Conservation (phyloP, 2,797 vertebrate species). For the Platyrinchus mystaceus region DNA sequence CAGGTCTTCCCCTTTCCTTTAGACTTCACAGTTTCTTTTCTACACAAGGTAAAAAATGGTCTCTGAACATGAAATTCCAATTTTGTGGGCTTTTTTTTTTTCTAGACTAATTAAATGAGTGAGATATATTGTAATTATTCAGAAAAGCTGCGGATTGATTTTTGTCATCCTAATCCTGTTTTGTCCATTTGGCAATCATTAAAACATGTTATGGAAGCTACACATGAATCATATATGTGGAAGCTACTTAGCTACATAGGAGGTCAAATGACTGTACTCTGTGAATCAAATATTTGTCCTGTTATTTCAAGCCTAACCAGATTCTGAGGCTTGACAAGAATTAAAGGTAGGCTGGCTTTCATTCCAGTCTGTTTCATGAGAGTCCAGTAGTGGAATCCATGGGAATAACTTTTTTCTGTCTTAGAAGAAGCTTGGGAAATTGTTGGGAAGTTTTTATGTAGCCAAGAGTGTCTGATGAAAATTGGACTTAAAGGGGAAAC, state of each 20-base stretch:
- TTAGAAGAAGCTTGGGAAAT: not conserved
- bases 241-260: not conserved
- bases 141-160: not conserved
- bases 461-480: not conserved
- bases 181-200: not conserved
- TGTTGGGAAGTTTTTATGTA: not conserved
- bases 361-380: not conserved
- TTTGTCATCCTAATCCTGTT: not conserved
- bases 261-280: not conserved
- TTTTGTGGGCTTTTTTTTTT: not conserved
- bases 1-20: not conserved
- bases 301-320: not conserved
- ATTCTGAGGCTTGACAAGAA: not conserved
- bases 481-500: not conserved
- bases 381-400: not conserved
- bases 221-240: rapidly evolving
- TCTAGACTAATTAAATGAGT: not conserved
- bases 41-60: not conserved
- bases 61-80: not conserved
- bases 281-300: not conserved
- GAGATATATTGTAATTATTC: not conserved
- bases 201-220: not conserved
- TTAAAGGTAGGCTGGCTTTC: not conserved
- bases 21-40: not conserved
- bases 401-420: not conserved